phyloP scores from a whole-genome alignment of 2,888 invertebrate species.

The Chrysopilus asiliformis region DNA sequence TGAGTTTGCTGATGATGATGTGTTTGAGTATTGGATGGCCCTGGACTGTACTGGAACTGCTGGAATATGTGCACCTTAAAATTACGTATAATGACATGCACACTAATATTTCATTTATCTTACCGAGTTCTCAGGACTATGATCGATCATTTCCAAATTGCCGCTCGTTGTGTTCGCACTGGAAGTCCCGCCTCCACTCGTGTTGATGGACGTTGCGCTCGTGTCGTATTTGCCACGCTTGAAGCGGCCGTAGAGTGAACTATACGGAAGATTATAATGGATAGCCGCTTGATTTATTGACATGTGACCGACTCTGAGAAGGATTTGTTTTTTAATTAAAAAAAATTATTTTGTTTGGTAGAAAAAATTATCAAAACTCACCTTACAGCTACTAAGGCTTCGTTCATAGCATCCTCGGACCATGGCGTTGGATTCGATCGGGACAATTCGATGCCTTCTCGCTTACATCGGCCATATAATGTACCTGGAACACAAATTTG shows the following conservation, averaged over 20 bases:
- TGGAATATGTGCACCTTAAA: conserved; percentile 36
- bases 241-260: conserved; percentile 77
- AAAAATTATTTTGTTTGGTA: neutral
- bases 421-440: conserved; percentile 84
- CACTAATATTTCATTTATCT: conserved; percentile 6
- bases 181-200: no score
- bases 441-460: conserved; percentile 79
- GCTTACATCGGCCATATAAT: conserved; percentile 74
- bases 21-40: conserved; percentile 15
- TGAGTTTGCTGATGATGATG: conserved; percentile 17
- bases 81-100: conserved; percentile 11
- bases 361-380: conserved; percentile 26
- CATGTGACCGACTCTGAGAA: conserved; percentile 71
- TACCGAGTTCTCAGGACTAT: conserved; percentile 38
- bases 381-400: conserved; percentile 80
- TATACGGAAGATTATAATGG: conserved; percentile 81
- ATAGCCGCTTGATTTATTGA: conserved; percentile 88
- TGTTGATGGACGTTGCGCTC: conserved; percentile 24
- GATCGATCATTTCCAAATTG: conserved; percentile 36
- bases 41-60: conserved; percentile 36
- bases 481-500: conserved; percentile 47
- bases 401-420: conserved; percentile 88
- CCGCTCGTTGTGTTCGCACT: conserved; percentile 31
- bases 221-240: conserved; percentile 73
- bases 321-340: neutral